Base-by-base conservation (phyloP, 2,888 invertebrate species). In the Entomobrya proxima region DNA sequence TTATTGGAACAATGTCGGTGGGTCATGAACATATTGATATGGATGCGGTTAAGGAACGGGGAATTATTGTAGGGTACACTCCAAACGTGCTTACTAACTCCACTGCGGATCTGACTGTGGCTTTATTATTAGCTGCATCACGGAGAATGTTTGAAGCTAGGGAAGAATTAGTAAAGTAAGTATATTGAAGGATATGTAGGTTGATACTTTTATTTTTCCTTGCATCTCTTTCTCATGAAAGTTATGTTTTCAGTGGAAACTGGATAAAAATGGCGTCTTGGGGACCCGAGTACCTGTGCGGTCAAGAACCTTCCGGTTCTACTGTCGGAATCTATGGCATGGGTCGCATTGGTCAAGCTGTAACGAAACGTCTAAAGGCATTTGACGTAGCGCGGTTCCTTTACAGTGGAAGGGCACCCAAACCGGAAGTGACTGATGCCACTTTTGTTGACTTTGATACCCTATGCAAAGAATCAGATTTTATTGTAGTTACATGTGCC, bases 221-320 rank as follows among this genome's bases (percentile, higher is more conserved):
- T 3, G 13, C n/a, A n/a, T n/a, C n/a, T n/a, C n/a, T n/a, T n/a
- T n/a, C n/a, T n/a, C n/a, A n/a, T n/a, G n/a, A n/a, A n/a, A n/a
- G 35, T 58, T 7, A 30, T 7, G 30, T 78, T 67, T 92, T 90
- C 88, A 94, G 94, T 87, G 97, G 97, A 0, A 95, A 95, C 67
- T 98, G 98, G 98, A 94, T 94, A 55, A 89, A 90, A n/a, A n/a
- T n/a, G 37, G 89, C 92, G 27, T 94, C 96, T 0, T 98, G 98
- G 98, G 94, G 96, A 0, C 98, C 98, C 0, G 93, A 95, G 84
- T 98, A 96, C 96, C 95, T 98, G 95, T 96, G 96, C 88, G 98
- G 98, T 0, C 95, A 95, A 15, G 96, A 96, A 0, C 92, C 98
- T 0, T 94, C 94, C 7, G 94, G 94, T 21, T 94, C 96, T 3